Conservation (phyloP, 2,113 vertebrate species). For the Pachycephala philippinensis region DNA sequence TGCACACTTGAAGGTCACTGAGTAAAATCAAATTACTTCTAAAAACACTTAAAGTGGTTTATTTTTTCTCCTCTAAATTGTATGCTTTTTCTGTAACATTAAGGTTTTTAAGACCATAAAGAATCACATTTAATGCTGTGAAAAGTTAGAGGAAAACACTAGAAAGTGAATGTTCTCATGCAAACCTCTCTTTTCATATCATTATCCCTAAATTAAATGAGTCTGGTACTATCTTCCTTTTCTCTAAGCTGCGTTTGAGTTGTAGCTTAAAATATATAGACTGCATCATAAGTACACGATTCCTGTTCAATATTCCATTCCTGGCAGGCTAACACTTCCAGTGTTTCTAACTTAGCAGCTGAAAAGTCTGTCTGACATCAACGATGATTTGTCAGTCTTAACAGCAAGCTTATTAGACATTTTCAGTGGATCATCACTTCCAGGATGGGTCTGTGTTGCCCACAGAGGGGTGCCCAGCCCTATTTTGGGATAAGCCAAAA, state of each 20-base stretch:
- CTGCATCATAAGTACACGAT: slow-evolving; percentile 6
- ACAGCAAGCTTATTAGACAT: not conserved
- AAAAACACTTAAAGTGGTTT: not conserved
- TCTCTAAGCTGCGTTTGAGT: slow-evolving; percentile 2
- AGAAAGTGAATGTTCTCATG: not conserved
- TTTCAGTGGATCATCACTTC: not conserved
- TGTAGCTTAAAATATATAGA: slow-evolving; percentile 53
- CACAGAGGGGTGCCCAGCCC: not conserved
- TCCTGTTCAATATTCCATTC: slow-evolving; percentile 48
- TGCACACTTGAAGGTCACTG: not conserved
- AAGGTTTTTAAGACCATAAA: not conserved
- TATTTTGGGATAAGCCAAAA: not conserved
- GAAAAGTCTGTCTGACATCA: slow-evolving; percentile 41
- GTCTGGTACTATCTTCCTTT: not conserved
- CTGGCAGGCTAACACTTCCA: slow-evolving; percentile 37
- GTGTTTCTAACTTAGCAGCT: slow-evolving; percentile 29
- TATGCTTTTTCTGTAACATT: not conserved
- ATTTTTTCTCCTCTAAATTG: not conserved
- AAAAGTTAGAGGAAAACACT: not conserved
- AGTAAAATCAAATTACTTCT: not conserved
- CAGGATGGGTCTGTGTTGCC: not conserved
- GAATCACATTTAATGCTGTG: not conserved
- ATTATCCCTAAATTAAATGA: not conserved
- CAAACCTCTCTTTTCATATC: not conserved
- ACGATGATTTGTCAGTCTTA: slow-evolving; percentile 34